Conservation (phyloP, 2,888 invertebrate species). For the Biston stratarius region DNA sequence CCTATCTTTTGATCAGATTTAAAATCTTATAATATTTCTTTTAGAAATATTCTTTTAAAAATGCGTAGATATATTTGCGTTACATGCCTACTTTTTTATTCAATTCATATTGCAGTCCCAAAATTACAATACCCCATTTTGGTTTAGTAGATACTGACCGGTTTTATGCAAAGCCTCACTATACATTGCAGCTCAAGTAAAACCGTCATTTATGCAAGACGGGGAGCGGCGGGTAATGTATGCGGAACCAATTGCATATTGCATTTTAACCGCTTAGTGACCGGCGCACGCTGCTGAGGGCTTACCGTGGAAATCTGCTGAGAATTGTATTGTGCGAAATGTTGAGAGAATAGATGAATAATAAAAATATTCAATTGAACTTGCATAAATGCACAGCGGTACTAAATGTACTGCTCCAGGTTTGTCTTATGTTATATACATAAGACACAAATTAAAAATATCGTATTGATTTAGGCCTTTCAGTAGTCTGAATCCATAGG, state of each 20-base stretch:
- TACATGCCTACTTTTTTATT: too few relatives aligned
- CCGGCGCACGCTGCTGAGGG: conserved; percentile 21
- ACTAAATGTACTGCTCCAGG: not conserved
- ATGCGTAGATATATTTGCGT: too few relatives aligned
- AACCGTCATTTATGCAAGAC: conserved; percentile 50
- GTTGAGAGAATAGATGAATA: conserved; percentile 9
- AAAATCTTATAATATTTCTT: too few relatives aligned
- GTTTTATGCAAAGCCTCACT: conserved; percentile 40
- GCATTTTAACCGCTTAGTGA: conserved; percentile 45
- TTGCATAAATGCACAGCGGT: conserved; percentile 1
- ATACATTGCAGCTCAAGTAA: conserved; percentile 52
- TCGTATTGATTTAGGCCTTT: too few relatives aligned
- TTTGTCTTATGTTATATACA: not conserved
- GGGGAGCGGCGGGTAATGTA: conserved; percentile 53
- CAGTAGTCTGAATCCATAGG: too few relatives aligned
- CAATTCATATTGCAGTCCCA: too few relatives aligned
- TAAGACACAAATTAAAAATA: too few relatives aligned
- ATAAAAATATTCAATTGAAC: conserved; percentile 17
- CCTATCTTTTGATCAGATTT: too few relatives aligned
- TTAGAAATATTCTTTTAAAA: too few relatives aligned
- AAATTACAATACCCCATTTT: too few relatives aligned
- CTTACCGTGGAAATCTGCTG: conserved; percentile 13
- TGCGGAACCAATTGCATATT: conserved; percentile 62
- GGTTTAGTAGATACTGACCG: too few relatives aligned
- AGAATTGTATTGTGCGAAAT: conserved; percentile 7